phyloP scores from a whole-genome alignment of 2,797 vertebrate genomes.

The Pseudochaenichthys georgianus region DNA sequence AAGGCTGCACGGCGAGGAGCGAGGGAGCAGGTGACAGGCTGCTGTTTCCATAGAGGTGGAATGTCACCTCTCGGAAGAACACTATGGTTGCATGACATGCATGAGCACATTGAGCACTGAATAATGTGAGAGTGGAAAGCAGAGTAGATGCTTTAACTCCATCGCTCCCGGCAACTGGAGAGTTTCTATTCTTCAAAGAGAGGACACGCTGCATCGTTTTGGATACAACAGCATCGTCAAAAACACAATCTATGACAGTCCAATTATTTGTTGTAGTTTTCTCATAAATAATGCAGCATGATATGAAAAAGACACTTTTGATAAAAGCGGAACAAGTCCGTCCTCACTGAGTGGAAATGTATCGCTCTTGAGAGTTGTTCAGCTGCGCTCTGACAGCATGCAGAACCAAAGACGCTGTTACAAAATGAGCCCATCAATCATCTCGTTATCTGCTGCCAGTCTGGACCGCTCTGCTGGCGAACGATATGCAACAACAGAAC shows the following conservation, averaged over 20 bases:
- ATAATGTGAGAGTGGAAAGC: constrained; percentile 49
- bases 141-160: constrained; percentile 44
- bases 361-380: background rate
- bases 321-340: background rate
- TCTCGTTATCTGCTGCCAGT: constrained; percentile 32
- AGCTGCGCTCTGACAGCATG: constrained; percentile 7
- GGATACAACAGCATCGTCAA: background rate
- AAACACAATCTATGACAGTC: background rate
- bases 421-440: constrained; percentile 45
- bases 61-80: constrained; percentile 69
- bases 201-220: background rate
- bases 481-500: constrained; percentile 36
- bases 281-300: background rate
- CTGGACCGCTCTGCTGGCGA: constrained; percentile 31
- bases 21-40: constrained; percentile 46
- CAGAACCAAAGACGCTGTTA: constrained; percentile 23
- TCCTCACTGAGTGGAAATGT: background rate
- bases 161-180: background rate
- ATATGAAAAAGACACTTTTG: background rate
- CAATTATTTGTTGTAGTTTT: background rate
- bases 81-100: constrained; percentile 60
- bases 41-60: constrained; percentile 68
- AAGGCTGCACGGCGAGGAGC: background rate
- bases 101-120: constrained; percentile 60
- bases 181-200: background rate